A percentile compares a stretch with the other conserved stretches of the same genome.
Conservation (phyloP, 2,113 vertebrate genomes). For the Crotalus tigris region DNA sequence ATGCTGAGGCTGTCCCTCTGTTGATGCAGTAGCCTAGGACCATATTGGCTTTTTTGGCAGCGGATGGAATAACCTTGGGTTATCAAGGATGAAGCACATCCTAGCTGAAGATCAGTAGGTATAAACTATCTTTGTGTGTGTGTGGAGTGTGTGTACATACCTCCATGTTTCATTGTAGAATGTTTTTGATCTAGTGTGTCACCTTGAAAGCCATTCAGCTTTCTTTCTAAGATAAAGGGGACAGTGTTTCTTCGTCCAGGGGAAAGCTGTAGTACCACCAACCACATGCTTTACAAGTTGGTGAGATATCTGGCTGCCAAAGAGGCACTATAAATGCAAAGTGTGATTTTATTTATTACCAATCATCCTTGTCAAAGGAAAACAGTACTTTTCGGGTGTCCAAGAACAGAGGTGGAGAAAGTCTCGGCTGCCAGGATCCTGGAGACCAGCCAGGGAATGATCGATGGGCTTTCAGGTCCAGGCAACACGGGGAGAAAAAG, state of each 20-base stretch:
- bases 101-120: neutral
- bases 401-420: constrained; percentile 14
- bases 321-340: constrained; percentile 9
- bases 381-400: neutral
- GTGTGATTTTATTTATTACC: constrained; percentile 15
- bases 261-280: neutral
- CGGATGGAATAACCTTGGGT: too few relatives aligned
- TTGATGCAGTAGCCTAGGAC: too few relatives aligned
- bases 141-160: too few relatives aligned
- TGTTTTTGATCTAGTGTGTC: neutral
- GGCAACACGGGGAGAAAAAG: accelerated
- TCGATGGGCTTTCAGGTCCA: neutral
- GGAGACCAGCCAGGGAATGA: neutral
- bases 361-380: neutral
- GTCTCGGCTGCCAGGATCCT: neutral
- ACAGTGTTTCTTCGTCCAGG: neutral
- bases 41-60: too few relatives aligned
- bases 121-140: neutral
- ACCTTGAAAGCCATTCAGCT: neutral
- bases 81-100: neutral
- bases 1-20: too few relatives aligned
- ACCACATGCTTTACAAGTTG: constrained; percentile 13
- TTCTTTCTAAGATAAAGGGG: neutral
- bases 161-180: neutral
- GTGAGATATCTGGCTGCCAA: neutral